Conservation (phyloP, 2,797 vertebrate genomes). For the Carduelis carduelis region DNA sequence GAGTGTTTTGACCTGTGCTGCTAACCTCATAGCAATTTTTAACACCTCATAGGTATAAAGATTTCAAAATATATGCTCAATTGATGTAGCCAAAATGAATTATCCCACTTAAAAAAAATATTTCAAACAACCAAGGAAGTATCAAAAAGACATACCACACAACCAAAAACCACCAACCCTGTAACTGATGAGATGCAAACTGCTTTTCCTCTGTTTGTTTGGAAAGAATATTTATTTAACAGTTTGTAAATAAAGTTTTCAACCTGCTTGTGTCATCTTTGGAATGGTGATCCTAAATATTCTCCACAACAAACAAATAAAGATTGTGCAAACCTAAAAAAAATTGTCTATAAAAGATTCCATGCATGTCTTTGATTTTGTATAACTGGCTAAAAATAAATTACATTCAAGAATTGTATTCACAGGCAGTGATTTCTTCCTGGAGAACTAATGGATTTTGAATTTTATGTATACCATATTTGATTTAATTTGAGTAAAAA, state of each 20-base stretch:
- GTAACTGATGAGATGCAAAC: neutral
- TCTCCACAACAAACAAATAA: neutral
- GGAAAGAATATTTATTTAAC: neutral
- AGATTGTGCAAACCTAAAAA: neutral
- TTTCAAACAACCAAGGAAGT: neutral
- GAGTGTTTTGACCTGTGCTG: neutral
- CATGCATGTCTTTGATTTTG: neutral
- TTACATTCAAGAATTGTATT: neutral
- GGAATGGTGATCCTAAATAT: neutral
- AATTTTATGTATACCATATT: neutral
- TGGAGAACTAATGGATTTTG: conserved; percentile 11
- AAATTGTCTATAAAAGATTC: neutral
- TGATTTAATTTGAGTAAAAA: conserved; percentile 1
- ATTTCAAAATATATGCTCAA: neutral
- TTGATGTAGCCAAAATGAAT: neutral
- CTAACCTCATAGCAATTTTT: neutral
- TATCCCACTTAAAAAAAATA: neutral
- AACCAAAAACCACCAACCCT: fast-evolving
- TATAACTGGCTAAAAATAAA: conserved; percentile 14
- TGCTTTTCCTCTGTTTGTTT: neutral
- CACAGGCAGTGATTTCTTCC: neutral
- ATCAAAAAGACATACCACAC: neutral
- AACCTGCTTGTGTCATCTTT: neutral
- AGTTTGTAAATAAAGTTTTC: neutral
- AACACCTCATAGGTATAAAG: neutral